A percentile compares a stretch with the other conserved stretches of the same genome.
phyloP scores from a whole-genome alignment of 1,140 invertebrate genomes.

The Archegozetes longisetosus region DNA sequence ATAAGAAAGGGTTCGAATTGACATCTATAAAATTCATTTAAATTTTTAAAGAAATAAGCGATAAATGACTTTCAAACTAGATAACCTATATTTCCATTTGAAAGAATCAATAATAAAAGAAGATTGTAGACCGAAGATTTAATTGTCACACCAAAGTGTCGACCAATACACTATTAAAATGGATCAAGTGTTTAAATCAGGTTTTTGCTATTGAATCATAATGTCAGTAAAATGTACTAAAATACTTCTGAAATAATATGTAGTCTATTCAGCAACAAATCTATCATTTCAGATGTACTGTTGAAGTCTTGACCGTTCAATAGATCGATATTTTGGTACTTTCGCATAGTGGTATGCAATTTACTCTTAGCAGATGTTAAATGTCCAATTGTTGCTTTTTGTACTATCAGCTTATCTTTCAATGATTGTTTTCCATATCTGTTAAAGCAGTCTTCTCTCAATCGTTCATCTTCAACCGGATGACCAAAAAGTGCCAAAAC shows the following conservation, averaged over 20 bases:
- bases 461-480: slow-evolving; percentile 1
- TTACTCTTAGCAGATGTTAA: background rate
- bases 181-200: no score
- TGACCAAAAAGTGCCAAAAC: slow-evolving; percentile 2
- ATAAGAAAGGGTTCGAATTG: slow-evolving; percentile 41
- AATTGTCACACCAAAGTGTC: background rate
- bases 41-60: slow-evolving; percentile 37
- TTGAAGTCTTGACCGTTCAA: no score
- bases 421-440: background rate
- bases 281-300: background rate
- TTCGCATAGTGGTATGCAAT: background rate
- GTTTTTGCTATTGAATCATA: no score
- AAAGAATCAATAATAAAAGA: background rate
- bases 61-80: slow-evolving; percentile 29
- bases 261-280: background rate
- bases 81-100: background rate
- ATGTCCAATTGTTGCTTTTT: background rate
- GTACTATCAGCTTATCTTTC: background rate
- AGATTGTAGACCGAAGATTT: background rate
- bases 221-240: no score
- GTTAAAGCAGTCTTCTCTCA: background rate
- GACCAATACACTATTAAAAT: background rate
- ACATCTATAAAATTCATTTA: slow-evolving; percentile 38
- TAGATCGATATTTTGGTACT: background rate
- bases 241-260: background rate